Evolutionary conservation across 2,888 invertebrate species (phyloP).

Genomic region (Ichneumon xanthorius): DNA sequence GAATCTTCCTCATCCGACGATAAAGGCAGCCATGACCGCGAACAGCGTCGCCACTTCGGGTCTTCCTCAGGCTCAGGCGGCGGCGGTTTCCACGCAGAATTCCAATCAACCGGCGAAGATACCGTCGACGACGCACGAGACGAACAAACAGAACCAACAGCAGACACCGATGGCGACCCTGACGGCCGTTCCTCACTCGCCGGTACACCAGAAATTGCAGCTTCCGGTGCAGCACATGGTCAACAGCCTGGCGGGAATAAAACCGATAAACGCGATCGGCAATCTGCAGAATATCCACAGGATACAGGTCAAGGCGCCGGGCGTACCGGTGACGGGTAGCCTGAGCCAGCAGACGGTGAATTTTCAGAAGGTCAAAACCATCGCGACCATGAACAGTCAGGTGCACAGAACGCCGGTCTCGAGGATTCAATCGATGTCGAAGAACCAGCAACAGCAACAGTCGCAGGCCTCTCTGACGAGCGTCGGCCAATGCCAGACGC

Average conservation of each 20-base stretch:
- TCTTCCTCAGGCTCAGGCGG: conserved; percentile 47
- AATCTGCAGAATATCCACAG: conserved; percentile 76
- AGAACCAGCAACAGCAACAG: conserved; percentile 71
- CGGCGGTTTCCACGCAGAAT: conserved; percentile 67
- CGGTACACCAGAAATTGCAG: conserved; percentile 73
- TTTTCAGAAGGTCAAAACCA: conserved; percentile 77
- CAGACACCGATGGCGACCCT: conserved; percentile 65
- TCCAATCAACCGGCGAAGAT: conserved; percentile 72
- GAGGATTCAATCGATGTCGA: conserved; percentile 74
- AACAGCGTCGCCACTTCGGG: conserved; percentile 55
- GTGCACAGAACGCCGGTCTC: conserved; percentile 74
- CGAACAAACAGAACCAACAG: conserved; percentile 65
- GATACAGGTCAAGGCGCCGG: conserved; percentile 76
- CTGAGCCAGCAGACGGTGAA: conserved; percentile 73
- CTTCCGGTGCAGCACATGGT: conserved; percentile 69
- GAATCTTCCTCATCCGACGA: conserved; percentile 50
- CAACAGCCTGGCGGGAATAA: conserved; percentile 69
- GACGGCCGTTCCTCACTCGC: conserved; percentile 47
- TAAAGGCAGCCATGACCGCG: conserved; percentile 47
- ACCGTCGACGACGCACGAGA: conserved; percentile 60
- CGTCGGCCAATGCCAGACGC: conserved; percentile 60
- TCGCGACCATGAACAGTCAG: conserved; percentile 69
- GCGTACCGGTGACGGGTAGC: conserved; percentile 62
- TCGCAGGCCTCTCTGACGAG: conserved; percentile 63
- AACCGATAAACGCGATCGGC: conserved; percentile 71